Evolutionary conservation across 2,113 vertebrate genomes (phyloP).

Genomic region (Nothocercus julius): DNA sequence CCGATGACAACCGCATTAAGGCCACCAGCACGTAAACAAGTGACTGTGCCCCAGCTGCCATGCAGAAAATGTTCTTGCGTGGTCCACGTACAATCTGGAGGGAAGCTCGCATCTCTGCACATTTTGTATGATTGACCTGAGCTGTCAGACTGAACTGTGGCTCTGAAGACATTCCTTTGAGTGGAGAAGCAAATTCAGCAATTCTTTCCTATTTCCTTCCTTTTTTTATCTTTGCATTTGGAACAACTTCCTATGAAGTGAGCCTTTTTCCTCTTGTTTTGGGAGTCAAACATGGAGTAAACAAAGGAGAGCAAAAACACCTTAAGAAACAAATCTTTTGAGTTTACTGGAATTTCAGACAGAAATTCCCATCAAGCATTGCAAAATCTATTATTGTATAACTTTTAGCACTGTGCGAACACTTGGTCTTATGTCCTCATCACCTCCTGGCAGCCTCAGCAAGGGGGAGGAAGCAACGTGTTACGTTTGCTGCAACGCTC

Average conservation of each 20-base stretch:
- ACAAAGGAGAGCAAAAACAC: neutral
- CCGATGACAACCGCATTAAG: neutral
- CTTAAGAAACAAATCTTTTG: neutral
- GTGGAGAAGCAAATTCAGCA: neutral
- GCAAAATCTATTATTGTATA: neutral
- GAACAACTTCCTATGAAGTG: neutral
- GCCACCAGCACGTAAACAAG: neutral
- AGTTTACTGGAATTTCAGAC: neutral
- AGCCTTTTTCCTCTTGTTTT: neutral
- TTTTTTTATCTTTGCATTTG: neutral
- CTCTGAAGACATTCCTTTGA: neutral
- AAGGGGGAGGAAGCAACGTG: rapidly evolving
- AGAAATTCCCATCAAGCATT: neutral
- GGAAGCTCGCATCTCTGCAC: neutral
- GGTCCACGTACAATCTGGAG: neutral
- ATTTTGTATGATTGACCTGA: neutral
- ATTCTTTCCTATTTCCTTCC: neutral
- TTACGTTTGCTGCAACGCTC: neutral
- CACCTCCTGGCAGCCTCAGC: neutral
- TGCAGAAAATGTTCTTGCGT: neutral
- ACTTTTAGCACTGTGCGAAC: rapidly evolving
- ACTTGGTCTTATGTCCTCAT: neutral
- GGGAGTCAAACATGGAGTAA: neutral
- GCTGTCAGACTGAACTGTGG: neutral
- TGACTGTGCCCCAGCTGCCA: neutral